A percentile compares a stretch with the other conserved stretches of the same genome.
These are phyloP conservation scores for Atractosteus spatula DNA, from an alignment of 2,113 vertebrate genomes.

Conservation along the genomic window DNA sequence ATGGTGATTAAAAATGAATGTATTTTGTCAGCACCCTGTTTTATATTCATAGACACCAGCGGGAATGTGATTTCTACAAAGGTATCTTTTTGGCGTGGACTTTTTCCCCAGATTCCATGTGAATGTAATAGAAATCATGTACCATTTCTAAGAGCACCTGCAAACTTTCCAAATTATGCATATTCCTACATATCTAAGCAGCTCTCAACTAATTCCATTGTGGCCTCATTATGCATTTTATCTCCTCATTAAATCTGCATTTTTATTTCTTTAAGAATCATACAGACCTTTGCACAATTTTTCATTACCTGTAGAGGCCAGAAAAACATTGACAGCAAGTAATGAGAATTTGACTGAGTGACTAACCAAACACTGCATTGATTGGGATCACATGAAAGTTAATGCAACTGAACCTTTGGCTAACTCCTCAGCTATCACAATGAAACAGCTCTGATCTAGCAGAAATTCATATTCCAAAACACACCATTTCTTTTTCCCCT, in stretches of 20 bases:
- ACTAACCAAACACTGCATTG: constrained; percentile 34
- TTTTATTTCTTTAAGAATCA: constrained; percentile 24
- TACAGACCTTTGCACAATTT: constrained; percentile 22
- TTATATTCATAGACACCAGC: too few relatives aligned
- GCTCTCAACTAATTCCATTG: constrained; percentile 20
- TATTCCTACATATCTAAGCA: constrained; percentile 16
- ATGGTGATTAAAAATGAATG: too few relatives aligned
- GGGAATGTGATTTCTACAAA: too few relatives aligned
- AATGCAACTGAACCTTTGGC: constrained; percentile 29
- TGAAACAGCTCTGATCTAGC: not conserved
- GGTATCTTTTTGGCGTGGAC: not conserved
- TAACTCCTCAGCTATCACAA: constrained; percentile 12
- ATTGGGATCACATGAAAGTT: constrained; percentile 39
- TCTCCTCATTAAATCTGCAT: constrained; percentile 30
- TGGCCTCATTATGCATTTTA: constrained; percentile 34
- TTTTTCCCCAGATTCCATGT: not conserved
- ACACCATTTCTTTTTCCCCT: too few relatives aligned
- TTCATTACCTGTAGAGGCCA: constrained; percentile 35
- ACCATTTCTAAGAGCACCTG: not conserved
- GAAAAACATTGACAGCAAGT: constrained; percentile 39
- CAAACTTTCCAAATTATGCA: constrained; percentile 29
- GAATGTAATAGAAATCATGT: not conserved
- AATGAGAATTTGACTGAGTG: constrained; percentile 38
- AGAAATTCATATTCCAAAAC: too few relatives aligned
- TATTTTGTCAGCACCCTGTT: too few relatives aligned